Base-by-base conservation (phyloP, 2,113 vertebrate species). In the Solea solea region DNA sequence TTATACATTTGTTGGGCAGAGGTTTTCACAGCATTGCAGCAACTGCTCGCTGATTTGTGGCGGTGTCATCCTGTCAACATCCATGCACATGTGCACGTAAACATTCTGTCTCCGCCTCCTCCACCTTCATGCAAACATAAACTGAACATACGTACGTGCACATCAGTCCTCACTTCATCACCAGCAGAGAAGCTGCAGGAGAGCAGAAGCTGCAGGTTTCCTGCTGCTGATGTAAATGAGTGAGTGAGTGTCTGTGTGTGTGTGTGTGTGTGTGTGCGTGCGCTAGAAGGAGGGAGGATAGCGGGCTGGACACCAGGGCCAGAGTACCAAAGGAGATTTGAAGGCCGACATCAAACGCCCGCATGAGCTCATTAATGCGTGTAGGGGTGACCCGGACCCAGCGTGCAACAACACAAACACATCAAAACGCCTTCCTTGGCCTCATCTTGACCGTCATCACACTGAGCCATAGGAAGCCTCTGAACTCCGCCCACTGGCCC, bases 321-420 rank as follows among this genome's bases (percentile, higher is more conserved):
- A 67, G 42, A 74, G 78, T 49, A 64, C 75, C 77, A 87, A 87
- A 85, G 86, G 78, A 90, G 76, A 85, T 80, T 85, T 84, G 74
- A 92, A 89, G 89, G 87, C 86, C 86, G 75, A 90, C 87, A 88
- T 91, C 86, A 90, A 91, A 92, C 70, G n/a, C 10, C 21, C 1
- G 44, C 78, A 77, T 71, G 84, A 84, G 85, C 86, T 90, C 91
- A 89, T 91, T 88, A 90, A 90, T 83, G 89, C 84, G 78, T 85
- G 80, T 72, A 80, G 72, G 70, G 82, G 74, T 86, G 86, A 89
- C 88, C 72, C 48, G 15, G 66, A 69, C 81, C 64, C 76, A 57
- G 73, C 67, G 39, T 49, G 64, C 77, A 86, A 64, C 78, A 78
- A 83, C 72, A 83, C 73, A 71, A 78, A 86, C 78, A 81, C 82